phyloP scores from a whole-genome alignment of 2,888 invertebrate genomes.

The Plutella xylostella region DNA sequence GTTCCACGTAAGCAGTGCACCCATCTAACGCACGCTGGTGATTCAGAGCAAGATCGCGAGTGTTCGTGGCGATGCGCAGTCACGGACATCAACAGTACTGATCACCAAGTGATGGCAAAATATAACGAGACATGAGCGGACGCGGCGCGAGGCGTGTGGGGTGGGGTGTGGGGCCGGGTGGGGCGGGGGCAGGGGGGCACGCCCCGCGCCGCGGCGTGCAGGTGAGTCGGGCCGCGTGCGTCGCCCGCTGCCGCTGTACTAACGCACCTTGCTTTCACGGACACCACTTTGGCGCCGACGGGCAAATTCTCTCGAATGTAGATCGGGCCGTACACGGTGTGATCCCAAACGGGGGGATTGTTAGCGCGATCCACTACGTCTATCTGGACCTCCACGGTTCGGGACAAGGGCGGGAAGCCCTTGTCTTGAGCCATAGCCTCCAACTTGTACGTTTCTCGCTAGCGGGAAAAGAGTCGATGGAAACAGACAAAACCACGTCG shows the following conservation, averaged over 20 bases:
- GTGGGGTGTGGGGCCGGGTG: too few relatives aligned
- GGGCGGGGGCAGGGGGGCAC: conserved; percentile 6
- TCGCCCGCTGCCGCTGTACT: conserved; percentile 67
- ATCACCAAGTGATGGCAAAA: conserved; percentile 61
- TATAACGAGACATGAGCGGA: conserved; percentile 41
- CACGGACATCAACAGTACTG: conserved; percentile 38
- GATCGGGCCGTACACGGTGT: conserved; percentile 96
- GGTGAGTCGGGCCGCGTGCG: conserved; percentile 73
- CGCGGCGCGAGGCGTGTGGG: conserved; percentile 37
- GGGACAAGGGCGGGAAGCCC: conserved; percentile 94
- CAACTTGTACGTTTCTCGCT: conserved; percentile 98
- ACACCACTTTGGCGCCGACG: conserved; percentile 97
- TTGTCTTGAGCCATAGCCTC: conserved; percentile 98
- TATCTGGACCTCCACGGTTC: conserved; percentile 98
- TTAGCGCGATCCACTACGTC: conserved; percentile 98
- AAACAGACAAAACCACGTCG: conserved; percentile 76
- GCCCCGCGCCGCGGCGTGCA: conserved; percentile 50
- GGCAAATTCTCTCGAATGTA: conserved; percentile 98
- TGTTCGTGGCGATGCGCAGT: conserved; percentile 51
- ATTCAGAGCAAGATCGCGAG: conserved; percentile 38
- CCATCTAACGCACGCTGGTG: conserved; percentile 59
- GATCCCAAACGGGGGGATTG: conserved; percentile 98
- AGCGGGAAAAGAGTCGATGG: conserved; percentile 73
- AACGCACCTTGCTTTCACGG: conserved; percentile 98
- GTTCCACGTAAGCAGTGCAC: conserved; percentile 63